A percentile compares a stretch with the other conserved stretches of the same genome.
These are phyloP conservation scores for Rapana venosa DNA, from an alignment of 2,888 invertebrate genomes.

Conservation along the genomic window DNA sequence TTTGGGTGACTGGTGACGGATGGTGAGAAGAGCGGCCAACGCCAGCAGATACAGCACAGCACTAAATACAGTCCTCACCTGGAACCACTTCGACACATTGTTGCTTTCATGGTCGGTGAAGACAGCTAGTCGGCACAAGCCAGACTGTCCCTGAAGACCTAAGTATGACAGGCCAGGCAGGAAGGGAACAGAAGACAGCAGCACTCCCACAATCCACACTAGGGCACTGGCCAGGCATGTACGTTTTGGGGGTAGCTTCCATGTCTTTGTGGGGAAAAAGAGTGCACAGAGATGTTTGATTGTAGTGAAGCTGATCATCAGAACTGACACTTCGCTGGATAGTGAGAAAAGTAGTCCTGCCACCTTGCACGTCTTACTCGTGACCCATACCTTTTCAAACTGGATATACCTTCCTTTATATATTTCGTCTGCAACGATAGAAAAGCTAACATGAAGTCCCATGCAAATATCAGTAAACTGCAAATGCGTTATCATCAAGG, in stretches of 20 bases:
- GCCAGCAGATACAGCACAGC: no score
- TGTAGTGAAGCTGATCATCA: neutral
- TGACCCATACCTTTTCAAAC: neutral
- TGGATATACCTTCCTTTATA: neutral
- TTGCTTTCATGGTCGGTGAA: no score
- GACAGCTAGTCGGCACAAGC: neutral
- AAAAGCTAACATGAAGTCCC: neutral
- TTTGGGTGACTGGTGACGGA: neutral
- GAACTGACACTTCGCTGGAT: neutral
- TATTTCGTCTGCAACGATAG: neutral
- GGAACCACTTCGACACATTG: no score
- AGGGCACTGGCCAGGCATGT: neutral
- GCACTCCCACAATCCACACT: neutral
- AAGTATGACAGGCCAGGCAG: neutral
- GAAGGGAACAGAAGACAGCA: neutral
- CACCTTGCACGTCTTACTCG: neutral
- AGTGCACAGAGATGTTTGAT: no score
- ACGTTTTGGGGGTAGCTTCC: no score
- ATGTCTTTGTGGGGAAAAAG: no score
- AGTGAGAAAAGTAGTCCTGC: neutral
- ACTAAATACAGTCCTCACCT: no score
- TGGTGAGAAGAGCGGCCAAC: neutral
- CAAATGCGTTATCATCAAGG: neutral
- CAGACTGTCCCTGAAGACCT: neutral
- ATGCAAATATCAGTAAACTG: neutral